phyloP scores from a whole-genome alignment of 2,888 invertebrate genomes.

The Morpho achilles region DNA sequence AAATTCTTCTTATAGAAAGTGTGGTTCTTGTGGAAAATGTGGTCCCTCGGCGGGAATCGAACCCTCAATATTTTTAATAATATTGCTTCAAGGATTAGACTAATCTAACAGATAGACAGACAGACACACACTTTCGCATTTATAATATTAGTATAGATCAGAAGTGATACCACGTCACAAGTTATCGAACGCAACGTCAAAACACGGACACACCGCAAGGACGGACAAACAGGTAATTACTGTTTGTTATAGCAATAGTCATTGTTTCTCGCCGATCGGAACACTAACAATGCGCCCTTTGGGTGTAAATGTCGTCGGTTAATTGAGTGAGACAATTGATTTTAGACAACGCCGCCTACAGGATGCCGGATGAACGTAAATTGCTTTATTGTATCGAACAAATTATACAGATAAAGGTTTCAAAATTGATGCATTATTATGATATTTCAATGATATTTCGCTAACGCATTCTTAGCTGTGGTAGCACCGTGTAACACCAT shows the following conservation, averaged over 20 bases:
- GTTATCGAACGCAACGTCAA: slow-evolving; percentile 4
- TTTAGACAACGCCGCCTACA: slow-evolving; percentile 13
- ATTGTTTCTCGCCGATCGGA: slow-evolving; percentile 33
- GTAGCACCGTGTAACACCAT: no score
- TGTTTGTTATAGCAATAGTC: slow-evolving; percentile 25
- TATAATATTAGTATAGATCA: neutral
- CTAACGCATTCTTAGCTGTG: no score
- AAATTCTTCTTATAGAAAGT: no score
- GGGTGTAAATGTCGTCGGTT: slow-evolving; percentile 45
- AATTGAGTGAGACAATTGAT: slow-evolving; percentile 37
- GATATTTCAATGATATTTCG: neutral
- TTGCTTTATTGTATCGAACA: slow-evolving; percentile 13
- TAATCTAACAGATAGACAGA: no score
- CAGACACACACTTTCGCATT: no score
- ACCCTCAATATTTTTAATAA: no score
- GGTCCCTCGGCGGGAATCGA: no score
- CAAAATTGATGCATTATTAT: neutral
- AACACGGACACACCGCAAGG: slow-evolving; percentile 18
- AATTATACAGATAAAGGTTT: slow-evolving; percentile 9
- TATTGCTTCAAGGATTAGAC: no score
- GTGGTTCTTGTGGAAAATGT: no score
- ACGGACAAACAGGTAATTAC: slow-evolving; percentile 26
- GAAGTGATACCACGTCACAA: no score
- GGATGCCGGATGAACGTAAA: slow-evolving; percentile 15
- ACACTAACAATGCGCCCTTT: slow-evolving; percentile 41